Base-by-base conservation (phyloP, 1,140 invertebrate genomes). In the Cydia strobilella region DNA sequence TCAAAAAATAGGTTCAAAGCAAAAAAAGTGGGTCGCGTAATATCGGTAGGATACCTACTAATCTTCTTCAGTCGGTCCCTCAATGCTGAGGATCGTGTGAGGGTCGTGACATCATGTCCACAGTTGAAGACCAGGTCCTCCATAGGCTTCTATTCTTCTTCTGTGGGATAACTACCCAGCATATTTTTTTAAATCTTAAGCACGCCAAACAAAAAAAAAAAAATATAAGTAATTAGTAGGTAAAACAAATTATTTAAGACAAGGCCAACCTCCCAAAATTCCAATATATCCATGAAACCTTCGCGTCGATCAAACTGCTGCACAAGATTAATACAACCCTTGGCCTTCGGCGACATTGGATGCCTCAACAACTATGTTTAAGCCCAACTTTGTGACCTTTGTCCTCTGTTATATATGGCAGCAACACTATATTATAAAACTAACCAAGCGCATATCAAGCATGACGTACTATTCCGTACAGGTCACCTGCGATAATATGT, bases 291-390 rank as follows among this genome's bases (percentile, higher is more conserved):
- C 25, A 35, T 78, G 76, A 76, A 78, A 72, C 79, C 79, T 80
- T 80, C 76, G 72, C 66, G 75, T 73, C 75, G 31, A 66, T 79
- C 79, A 76, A 69, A 35, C 51, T 13, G 73, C 75, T 77, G 79
- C 76, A 80, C 74, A 76, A 80, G 76, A 80, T 80, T 80, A 76
- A 80, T 77, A 66, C 76, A 42, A 25, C 7, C 48, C 1, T 20
- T 59, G 76, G 81, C 80, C 82, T 81, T 83, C 25, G 27, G 1
- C 13, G 12, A 18, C 31, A 69, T 20, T 69, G 65, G 51, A 31
- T 69, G 27, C 65, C 65, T 18, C 18, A 7, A 69, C 6, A 39
- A 35, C 31, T 69, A 69, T 69, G 18, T 31, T 65, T 69, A 18
- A 69, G 13, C 62, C 62, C 62, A 31, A 9, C 31, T 54, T 18